Base-by-base conservation (phyloP, 2,113 vertebrate genomes). In the Scomber scombrus region DNA sequence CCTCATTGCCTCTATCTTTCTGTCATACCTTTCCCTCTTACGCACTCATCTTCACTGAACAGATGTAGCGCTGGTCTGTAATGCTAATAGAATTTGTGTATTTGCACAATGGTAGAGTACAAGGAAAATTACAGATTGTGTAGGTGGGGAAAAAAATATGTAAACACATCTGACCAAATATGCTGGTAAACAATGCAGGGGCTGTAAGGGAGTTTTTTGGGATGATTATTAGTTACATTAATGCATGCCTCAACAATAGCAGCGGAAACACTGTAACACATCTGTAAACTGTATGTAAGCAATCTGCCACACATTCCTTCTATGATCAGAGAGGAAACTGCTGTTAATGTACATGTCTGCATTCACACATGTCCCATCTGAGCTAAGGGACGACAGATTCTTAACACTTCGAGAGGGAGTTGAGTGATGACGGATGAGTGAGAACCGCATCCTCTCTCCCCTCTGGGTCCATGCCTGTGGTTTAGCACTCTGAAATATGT, bases 371-470 rank as follows among this genome's bases (percentile, higher is more conserved):
- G 69, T 82, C 65, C 70, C 4, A 29, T 66, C 54, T 61, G 71
- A 1, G 1, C 49, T 45, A 0, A 11, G 9, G 21, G 72, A 70
- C 11, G 7, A 61, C 52, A 65, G 29, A 70, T 51, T 23, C 51
- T 68, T 65, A 55, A 72, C 85, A 81, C 46, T 56, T 11, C 2
- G 15, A 72, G 56, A 75, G 65, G 52, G 10, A 61, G 78, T 8
- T 66, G 74, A 87, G 85, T 69, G 82, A 85, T 21, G 84, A 77
- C 21, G 56, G 90, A 75, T 45, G 85, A 89, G 84, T 71, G 88
- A 75, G 67, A 76, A 52, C 46, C 15, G 46, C 75, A 56, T 85
- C 78, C 82, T 71, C 76, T 75, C 50, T 47, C 3, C 58, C 80
- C 82, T 62, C 49, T 3, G 68, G 75, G 75, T 49, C 62, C 34